Evolutionary conservation across 2,888 invertebrate genomes (phyloP).

Genomic region (Neocrepidodera transversa): DNA sequence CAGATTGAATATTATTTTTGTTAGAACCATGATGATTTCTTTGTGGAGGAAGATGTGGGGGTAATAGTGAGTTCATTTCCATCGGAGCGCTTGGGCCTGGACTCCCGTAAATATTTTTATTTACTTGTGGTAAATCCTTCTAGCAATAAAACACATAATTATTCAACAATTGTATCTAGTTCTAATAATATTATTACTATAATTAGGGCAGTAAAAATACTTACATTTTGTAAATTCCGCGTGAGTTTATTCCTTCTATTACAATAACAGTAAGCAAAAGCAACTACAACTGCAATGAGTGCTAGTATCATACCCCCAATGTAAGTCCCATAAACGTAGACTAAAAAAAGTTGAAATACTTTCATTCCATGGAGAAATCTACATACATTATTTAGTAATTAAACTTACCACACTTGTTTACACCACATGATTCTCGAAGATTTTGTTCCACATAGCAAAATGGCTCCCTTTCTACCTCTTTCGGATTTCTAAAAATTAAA

Average conservation of each 20-base stretch:
- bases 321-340: conserved; percentile 82
- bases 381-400: neutral
- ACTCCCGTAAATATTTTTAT: conserved; percentile 84
- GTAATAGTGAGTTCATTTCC: conserved; percentile 83
- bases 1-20: conserved; percentile 62
- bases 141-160: conserved; percentile 31
- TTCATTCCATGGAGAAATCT: too few relatives aligned
- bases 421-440: conserved; percentile 82
- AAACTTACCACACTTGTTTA: conserved; percentile 81
- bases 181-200: too few relatives aligned
- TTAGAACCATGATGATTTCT: conserved; percentile 52
- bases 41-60: conserved; percentile 63
- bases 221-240: conserved; percentile 69
- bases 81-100: conserved; percentile 75
- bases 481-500: conserved; percentile 82
- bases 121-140: conserved; percentile 74
- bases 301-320: conserved; percentile 71
- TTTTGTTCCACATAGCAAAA: conserved; percentile 88
- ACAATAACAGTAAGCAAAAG: conserved; percentile 71
- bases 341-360: conserved; percentile 58
- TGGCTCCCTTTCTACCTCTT: conserved; percentile 78
- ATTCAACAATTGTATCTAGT: too few relatives aligned
- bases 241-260: conserved; percentile 59
- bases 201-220: too few relatives aligned
- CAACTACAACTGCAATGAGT: conserved; percentile 64